phyloP scores from a whole-genome alignment of 2,113 vertebrate genomes.

The Elanoides forficatus region DNA sequence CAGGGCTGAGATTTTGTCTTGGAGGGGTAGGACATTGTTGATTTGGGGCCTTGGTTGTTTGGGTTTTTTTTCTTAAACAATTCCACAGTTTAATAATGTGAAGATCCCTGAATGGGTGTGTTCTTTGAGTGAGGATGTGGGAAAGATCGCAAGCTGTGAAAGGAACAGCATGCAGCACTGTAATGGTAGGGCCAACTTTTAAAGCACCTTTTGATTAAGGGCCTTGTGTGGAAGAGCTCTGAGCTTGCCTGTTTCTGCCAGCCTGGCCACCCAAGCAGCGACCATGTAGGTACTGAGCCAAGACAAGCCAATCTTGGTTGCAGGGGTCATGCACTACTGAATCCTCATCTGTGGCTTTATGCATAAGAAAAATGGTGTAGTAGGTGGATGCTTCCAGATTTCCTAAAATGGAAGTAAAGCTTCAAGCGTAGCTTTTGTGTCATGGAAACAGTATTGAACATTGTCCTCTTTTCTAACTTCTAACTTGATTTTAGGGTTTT shows the following conservation, averaged over 20 bases:
- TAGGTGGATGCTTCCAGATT: background rate
- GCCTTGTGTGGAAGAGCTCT: background rate
- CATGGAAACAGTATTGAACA: background rate
- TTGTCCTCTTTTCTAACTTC: background rate
- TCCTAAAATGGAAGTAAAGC: background rate
- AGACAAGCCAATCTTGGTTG: background rate
- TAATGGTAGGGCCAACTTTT: background rate
- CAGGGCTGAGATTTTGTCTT: background rate
- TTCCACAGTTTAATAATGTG: background rate
- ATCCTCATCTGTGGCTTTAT: background rate
- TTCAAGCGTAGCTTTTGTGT: background rate
- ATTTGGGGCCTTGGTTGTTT: background rate
- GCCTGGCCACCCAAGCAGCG: background rate
- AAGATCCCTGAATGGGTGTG: background rate
- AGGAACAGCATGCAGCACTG: background rate
- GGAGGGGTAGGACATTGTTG: background rate
- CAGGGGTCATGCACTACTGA: background rate
- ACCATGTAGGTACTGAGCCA: background rate
- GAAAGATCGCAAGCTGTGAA: background rate
- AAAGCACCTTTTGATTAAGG: background rate
- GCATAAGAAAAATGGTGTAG: background rate
- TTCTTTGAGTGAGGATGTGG: background rate
- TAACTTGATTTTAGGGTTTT: background rate
- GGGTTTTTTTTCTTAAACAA: background rate
- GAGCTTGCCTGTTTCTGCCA: background rate